Base-by-base conservation (phyloP, 2,797 vertebrate species). In the Mallotus villosus region DNA sequence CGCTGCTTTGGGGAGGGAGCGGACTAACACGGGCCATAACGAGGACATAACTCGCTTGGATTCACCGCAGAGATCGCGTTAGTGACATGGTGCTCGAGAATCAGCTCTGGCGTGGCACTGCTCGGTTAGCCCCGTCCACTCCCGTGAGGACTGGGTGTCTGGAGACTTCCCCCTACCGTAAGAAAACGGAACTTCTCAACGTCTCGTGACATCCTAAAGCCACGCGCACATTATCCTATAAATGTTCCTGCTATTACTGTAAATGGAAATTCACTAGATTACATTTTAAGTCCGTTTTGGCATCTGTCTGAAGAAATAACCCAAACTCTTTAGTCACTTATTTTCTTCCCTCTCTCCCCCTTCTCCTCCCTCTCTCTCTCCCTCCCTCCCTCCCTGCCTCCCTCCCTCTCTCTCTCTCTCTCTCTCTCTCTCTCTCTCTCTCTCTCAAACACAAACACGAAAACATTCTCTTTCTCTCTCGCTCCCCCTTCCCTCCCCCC, bases 151-250 rank as follows among this genome's bases (percentile, higher is more conserved):
- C 64, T 74, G 67, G 70, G 73, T 68, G 83, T 71, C 67, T 67
- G 76, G 65, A 82, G 71, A 84, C 70, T 74, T 72, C 84, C 85
- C 83, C 84, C 87, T 89, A 78, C 80, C 72, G 87, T 67, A 76
- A 71, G 78, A 81, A 67, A 17, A 46, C 19, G 74, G 80, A 75
- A 86, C 67, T 81, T 76, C 70, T 25, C n/a, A 27, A 62, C n/a
- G 27, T 6, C 57, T 59, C 19, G 8, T 24, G 9, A 21, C 57
- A 17, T 49, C 46, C 9, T 17, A 12, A 17, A 12, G 46, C 46
- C 46, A 49, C 46, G 46, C 11, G 46, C 32, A 32, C 46, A 49
- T 49, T 11, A 49, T 49, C 46, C 46, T 49, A 11, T 17, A 0
- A 12, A 17, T 2, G 16, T 49, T 14, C 46, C 11, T 49, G 46